A percentile compares a stretch with the other conserved stretches of the same genome.
Evolutionary conservation across 2,888 invertebrate genomes (phyloP).

Genomic region (Dynastes grantii): DNA sequence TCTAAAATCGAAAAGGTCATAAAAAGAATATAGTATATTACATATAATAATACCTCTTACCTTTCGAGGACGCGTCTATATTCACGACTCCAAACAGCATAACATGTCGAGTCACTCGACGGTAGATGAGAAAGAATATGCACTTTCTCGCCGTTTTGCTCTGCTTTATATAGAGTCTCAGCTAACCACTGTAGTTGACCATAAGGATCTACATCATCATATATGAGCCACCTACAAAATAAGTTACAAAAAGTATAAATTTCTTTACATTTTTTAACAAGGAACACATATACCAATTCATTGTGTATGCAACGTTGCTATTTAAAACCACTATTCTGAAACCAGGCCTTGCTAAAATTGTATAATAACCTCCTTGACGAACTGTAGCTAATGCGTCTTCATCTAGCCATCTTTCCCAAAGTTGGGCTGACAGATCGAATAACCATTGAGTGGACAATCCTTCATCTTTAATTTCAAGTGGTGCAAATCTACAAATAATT

Average conservation of each 20-base stretch:
- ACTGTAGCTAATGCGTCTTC: constrained; percentile 76
- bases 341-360: constrained; percentile 78
- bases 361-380: constrained; percentile 84
- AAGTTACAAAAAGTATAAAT: too few species aligned
- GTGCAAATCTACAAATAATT: constrained; percentile 61
- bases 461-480: constrained; percentile 55
- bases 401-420: constrained; percentile 82
- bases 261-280: too few species aligned
- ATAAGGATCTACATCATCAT: constrained; percentile 79
- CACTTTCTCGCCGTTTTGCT: constrained; percentile 80
- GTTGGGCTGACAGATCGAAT: constrained; percentile 80
- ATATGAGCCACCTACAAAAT: constrained; percentile 60
- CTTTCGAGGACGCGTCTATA: constrained; percentile 71
- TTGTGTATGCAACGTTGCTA: constrained; percentile 83
- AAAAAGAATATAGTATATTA: neutral
- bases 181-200: constrained; percentile 87
- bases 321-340: constrained; percentile 85
- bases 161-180: constrained; percentile 80
- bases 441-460: constrained; percentile 80
- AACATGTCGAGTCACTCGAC: constrained; percentile 79
- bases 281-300: constrained; percentile 76
- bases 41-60: constrained; percentile 44
- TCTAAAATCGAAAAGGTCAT: constrained; percentile 8
- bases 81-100: constrained; percentile 81
- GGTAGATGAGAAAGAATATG: constrained; percentile 90